Conservation (phyloP, 2,888 invertebrate species). For the Antheraea yamamai region DNA sequence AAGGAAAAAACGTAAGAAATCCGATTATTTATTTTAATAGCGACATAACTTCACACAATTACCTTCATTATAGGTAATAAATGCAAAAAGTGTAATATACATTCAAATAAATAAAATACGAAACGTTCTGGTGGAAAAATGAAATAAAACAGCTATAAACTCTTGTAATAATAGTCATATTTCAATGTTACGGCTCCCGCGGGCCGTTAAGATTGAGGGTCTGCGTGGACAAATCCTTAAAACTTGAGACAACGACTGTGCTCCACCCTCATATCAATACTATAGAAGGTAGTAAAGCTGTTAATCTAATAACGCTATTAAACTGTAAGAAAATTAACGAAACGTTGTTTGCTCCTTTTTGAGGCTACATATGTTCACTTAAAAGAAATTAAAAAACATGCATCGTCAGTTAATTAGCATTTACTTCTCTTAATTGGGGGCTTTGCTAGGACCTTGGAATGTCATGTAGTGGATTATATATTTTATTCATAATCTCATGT, state of each 20-base stretch:
- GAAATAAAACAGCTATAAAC: slow-evolving; percentile 55
- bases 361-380: too few species aligned
- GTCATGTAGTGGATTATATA: too few species aligned
- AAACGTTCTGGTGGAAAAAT: slow-evolving; percentile 46
- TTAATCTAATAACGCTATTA: not conserved
- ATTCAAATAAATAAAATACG: slow-evolving; percentile 42
- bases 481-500: too few species aligned
- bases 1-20: slow-evolving; percentile 8
- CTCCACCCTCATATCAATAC: slow-evolving; percentile 14
- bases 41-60: slow-evolving; percentile 19
- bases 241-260: slow-evolving; percentile 31
- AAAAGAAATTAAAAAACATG: too few species aligned
- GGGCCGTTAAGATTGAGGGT: slow-evolving; percentile 40
- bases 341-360: too few species aligned
- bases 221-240: slow-evolving; percentile 45
- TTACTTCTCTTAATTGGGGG: too few species aligned
- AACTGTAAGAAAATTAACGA: too few species aligned
- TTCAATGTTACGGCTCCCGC: slow-evolving; percentile 51
- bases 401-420: too few species aligned
- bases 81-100: slow-evolving; percentile 21
- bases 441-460: too few species aligned
- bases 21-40: slow-evolving; percentile 21
- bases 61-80: slow-evolving; percentile 22
- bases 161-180: slow-evolving; percentile 55
- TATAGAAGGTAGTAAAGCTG: not conserved